Evolutionary conservation across 1,140 invertebrate species (phyloP), one percentile per base, ranked within the genome.

Genomic region (Polyergus mexicanus): DNA sequence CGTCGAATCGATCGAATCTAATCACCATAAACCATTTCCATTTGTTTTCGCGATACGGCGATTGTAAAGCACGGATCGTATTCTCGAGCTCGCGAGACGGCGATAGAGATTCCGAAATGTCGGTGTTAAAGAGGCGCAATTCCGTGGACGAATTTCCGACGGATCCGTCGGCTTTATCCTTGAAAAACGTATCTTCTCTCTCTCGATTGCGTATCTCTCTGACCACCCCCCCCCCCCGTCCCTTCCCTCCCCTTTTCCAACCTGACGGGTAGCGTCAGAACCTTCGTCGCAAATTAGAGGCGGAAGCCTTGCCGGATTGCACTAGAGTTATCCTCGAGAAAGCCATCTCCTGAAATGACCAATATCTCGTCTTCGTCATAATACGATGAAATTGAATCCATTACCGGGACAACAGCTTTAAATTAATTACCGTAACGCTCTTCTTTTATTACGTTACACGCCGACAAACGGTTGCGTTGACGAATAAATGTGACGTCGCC

Each of bases 381-480:
- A 72, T 35, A 47, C 56, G 32, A 41, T 38, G 25, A 72, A 63
- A 74, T 74, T 72, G 51, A 83, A 83, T 72, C 25, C 22, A 38
- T 69, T 41, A 41, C 44, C 35, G 35, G 19, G 19, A 22, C 16
- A 11, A 19, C 78, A 22, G 68, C 78, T 69, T 69, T 69, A 60
- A 83, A 83, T 83, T 74, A 83, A 83, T 83, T 83, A 74, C 22
- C 10, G 38, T 72, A 69, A 83, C 47, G 78, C 68, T 68, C 38
- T 47, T 54, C 38, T n/a, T n/a, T n/a, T 56, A 58, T 69, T 41
- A 28, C 38, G 41, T 69, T 41, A 44, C 58, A n/a, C 35, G 32
- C 63, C 63, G 51, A 68, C 44, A 35, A 81, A 81, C 28, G 68
- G 28, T 28, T 22, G 47, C 41, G 72, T 58, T 68, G 47, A 80